These are phyloP conservation scores for Rafetus swinhoei DNA, from an alignment of 2,113 vertebrate genomes.

Conservation along the genomic window DNA sequence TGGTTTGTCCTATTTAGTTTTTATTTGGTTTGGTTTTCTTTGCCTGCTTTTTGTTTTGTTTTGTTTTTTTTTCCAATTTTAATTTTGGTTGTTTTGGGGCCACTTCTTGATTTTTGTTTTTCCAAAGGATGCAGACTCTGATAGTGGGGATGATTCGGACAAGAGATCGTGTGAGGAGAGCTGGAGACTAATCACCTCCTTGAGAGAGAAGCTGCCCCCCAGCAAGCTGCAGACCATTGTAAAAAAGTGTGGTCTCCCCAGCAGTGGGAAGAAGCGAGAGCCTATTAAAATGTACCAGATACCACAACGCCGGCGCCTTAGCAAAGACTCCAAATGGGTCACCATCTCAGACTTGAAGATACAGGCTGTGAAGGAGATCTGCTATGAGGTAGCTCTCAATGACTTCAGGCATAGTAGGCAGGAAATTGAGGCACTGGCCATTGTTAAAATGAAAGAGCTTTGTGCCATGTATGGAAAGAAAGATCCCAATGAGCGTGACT, in stretches of 20 bases:
- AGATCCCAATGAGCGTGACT: constrained; percentile 96
- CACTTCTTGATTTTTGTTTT: constrained; percentile 96
- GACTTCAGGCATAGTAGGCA: constrained; percentile 97
- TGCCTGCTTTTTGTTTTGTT: constrained; percentile 73
- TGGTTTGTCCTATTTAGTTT: constrained; percentile 70
- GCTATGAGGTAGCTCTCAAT: constrained; percentile 98
- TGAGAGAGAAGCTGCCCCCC: constrained; percentile 99
- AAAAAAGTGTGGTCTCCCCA: constrained; percentile 98
- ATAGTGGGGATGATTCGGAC: constrained; percentile 99
- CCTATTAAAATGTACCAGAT: constrained; percentile 98
- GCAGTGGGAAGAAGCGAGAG: constrained; percentile 97
- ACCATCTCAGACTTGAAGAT: constrained; percentile 99
- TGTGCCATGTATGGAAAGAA: constrained; percentile 95
- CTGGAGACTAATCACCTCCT: constrained; percentile 99
- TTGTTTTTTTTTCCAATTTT: constrained; percentile 87
- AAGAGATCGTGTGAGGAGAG: constrained; percentile 99
- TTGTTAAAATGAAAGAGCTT: constrained; percentile 99
- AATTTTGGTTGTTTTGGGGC: constrained; percentile 94
- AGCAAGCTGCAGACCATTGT: constrained; percentile 99
- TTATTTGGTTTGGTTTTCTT: constrained; percentile 78
- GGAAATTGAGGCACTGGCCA: constrained; percentile 98
- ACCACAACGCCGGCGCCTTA: constrained; percentile 93
- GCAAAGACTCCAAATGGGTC: constrained; percentile 98
- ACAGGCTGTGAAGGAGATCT: constrained; percentile 99
- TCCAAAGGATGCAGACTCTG: constrained; percentile 99